Evolutionary conservation across 2,113 vertebrate genomes (phyloP).

Genomic region (Danionella cerebrum): DNA sequence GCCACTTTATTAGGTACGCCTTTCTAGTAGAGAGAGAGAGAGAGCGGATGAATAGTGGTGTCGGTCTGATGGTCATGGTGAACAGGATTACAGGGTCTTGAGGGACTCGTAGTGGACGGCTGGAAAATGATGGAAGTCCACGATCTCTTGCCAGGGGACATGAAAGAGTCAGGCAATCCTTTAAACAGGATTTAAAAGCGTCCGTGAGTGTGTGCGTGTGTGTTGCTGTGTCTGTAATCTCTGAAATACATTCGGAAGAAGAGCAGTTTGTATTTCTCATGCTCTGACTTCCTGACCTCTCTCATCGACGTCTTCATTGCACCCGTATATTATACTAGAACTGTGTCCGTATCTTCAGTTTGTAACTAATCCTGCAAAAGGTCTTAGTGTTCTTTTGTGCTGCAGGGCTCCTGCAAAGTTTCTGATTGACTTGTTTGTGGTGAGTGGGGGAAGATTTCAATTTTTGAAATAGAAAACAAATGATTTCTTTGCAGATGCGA

Average conservation of each 20-base stretch:
- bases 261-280: neutral
- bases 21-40: neutral
- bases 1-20: too few relatives aligned
- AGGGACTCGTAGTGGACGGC: slow-evolving; percentile 23
- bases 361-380: too few relatives aligned
- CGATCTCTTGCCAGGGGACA: slow-evolving; percentile 24
- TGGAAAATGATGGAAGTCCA: slow-evolving; percentile 18
- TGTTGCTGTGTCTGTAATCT: slow-evolving; percentile 7
- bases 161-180: slow-evolving; percentile 28
- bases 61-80: slow-evolving; percentile 26
- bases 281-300: neutral
- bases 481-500: too few relatives aligned
- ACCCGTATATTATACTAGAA: too few relatives aligned
- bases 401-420: too few relatives aligned
- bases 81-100: slow-evolving; percentile 29
- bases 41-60: slow-evolving; percentile 1
- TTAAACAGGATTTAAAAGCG: slow-evolving; percentile 38
- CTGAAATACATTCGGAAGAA: too few relatives aligned
- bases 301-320: neutral
- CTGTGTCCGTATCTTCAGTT: too few relatives aligned
- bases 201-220: too few relatives aligned
- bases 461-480: too few relatives aligned
- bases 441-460: too few relatives aligned
- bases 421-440: too few relatives aligned
- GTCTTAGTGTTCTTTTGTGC: neutral